Percentiles rank a stretch among this genome's conserved stretches.
Conservation (phyloP, 1,140 invertebrate genomes). For the Venustaconcha ellipsiformis region DNA sequence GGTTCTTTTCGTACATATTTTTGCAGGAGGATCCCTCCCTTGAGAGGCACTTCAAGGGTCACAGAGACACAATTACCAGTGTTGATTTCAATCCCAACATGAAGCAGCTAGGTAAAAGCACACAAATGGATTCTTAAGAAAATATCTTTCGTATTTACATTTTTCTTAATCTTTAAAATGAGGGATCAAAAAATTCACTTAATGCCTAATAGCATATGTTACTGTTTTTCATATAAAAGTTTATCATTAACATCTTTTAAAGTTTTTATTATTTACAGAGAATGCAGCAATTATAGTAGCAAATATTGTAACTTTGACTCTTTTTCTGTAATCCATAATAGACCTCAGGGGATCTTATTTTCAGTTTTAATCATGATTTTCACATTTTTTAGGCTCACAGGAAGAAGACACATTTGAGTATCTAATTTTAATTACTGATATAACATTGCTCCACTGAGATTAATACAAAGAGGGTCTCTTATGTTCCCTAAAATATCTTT, state of each 20-base stretch:
- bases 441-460: too few relatives aligned
- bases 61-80: conserved; percentile 80
- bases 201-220: too few relatives aligned
- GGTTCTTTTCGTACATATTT: conserved; percentile 10
- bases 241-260: background rate
- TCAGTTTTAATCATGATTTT: too few relatives aligned
- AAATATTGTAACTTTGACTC: background rate
- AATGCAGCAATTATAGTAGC: background rate
- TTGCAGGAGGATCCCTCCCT: conserved; percentile 74
- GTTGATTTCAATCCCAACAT: conserved; percentile 83
- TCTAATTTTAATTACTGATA: too few relatives aligned
- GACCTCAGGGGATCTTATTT: too few relatives aligned
- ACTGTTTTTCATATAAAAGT: too few relatives aligned
- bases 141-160: background rate
- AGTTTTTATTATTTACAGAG: background rate
- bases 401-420: too few relatives aligned
- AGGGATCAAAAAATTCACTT: too few relatives aligned
- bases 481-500: too few relatives aligned
- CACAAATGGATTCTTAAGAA: background rate
- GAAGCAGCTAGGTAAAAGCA: conserved; percentile 75
- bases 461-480: too few relatives aligned
- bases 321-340: too few relatives aligned
- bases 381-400: too few relatives aligned
- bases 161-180: background rate
- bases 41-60: conserved; percentile 84